Conservation (phyloP, 1,140 invertebrate species). For the Trichonephila clavata region DNA sequence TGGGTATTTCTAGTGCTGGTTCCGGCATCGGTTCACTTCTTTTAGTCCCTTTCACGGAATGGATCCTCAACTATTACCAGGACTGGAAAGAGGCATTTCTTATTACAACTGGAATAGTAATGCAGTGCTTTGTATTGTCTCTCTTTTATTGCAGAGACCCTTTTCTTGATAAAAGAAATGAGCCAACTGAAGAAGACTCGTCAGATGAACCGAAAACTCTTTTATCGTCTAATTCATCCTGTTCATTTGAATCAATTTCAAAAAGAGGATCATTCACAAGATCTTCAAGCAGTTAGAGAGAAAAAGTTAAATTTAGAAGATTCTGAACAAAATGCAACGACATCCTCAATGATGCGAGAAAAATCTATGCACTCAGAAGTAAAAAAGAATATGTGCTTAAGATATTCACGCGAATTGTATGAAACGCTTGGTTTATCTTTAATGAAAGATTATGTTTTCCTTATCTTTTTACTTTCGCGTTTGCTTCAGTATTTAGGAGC, state of each 20-base stretch:
- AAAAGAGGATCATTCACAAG: too few relatives aligned
- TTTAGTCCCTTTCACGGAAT: slow-evolving; percentile 88
- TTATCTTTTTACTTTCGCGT: slow-evolving; percentile 92
- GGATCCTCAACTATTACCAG: slow-evolving; percentile 82
- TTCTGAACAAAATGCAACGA: too few relatives aligned
- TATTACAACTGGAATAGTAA: slow-evolving; percentile 89
- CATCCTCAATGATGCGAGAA: too few relatives aligned
- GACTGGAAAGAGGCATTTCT: slow-evolving; percentile 85
- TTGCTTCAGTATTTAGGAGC: slow-evolving; percentile 97
- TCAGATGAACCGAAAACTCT: too few relatives aligned
- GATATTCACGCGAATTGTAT: background rate
- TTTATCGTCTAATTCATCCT: too few relatives aligned
- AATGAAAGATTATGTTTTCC: slow-evolving; percentile 91
- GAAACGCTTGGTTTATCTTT: slow-evolving; percentile 91
- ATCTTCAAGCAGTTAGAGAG: too few relatives aligned
- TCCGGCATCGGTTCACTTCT: slow-evolving; percentile 93
- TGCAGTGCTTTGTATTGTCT: slow-evolving; percentile 92
- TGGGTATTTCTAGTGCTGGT: slow-evolving; percentile 95
- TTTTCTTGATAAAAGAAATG: background rate
- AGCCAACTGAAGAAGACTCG: background rate
- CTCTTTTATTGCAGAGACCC: slow-evolving; percentile 87
- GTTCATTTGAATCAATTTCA: too few relatives aligned
- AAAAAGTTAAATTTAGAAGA: too few relatives aligned
- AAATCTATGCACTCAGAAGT: too few relatives aligned
- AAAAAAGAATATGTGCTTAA: too few relatives aligned